Evolutionary conservation across 2,888 invertebrate species (phyloP).

Genomic region (Neria commutata): DNA sequence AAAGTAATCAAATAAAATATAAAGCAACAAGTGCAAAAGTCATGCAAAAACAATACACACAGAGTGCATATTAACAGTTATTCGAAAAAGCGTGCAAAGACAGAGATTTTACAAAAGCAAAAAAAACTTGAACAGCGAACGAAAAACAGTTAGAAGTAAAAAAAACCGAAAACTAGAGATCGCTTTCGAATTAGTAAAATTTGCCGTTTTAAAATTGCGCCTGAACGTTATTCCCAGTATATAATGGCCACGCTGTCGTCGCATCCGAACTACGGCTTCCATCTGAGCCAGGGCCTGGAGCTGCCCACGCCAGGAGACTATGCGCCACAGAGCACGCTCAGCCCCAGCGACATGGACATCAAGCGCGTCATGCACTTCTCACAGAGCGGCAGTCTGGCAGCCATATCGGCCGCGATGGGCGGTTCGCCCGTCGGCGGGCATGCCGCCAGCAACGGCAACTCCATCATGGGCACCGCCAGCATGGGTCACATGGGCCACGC

Average conservation of each 20-base stretch:
- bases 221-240: constrained; percentile 27
- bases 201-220: constrained; percentile 8
- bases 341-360: constrained; percentile 57
- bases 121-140: constrained; percentile 8
- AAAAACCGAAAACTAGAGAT: constrained; percentile 5
- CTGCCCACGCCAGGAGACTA: constrained; percentile 59
- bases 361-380: constrained; percentile 62
- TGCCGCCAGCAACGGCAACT: constrained; percentile 46
- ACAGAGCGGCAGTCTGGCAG: constrained; percentile 54
- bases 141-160: not conserved
- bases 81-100: no score
- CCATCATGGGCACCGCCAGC: constrained; percentile 50
- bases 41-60: constrained; percentile 25
- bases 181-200: constrained; percentile 1
- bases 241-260: constrained; percentile 60
- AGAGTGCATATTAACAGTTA: constrained; percentile 9
- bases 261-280: constrained; percentile 62
- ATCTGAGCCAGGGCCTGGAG: constrained; percentile 58
- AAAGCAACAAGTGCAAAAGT: constrained; percentile 25
- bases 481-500: constrained; percentile 55
- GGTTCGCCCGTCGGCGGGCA: constrained; percentile 57
- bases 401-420: constrained; percentile 60
- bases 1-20: constrained; percentile 24
- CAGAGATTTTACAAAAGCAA: no score
- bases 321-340: constrained; percentile 51